A percentile compares a stretch with the other conserved stretches of the same genome.
Conservation (phyloP, 30 jellyfish, hydroid and myxozoan species). For the Chrysaora quinquecirrha region DNA sequence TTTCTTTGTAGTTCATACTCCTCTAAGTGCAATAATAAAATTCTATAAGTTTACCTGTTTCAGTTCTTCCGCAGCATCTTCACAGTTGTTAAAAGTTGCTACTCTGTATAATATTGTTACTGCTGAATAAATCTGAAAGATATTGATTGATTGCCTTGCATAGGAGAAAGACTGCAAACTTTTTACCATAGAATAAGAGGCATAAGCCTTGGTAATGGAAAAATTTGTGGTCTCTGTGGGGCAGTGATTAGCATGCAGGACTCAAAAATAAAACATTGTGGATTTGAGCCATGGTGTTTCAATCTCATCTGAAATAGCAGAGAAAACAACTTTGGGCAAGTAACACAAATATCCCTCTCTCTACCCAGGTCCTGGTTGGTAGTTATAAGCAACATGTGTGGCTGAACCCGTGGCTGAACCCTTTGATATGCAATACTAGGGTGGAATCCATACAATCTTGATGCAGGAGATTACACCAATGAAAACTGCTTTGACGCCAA, state of each 20-base stretch:
- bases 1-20: no score
- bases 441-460: no score
- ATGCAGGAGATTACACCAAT: no score
- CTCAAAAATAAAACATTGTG: neutral
- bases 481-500: no score
- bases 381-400: no score
- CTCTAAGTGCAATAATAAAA: neutral
- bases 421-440: no score
- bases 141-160: neutral
- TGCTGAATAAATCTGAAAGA: conserved; percentile 45
- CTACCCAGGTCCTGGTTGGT: no score
- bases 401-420: no score
- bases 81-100: conserved; percentile 75
- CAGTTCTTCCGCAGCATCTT: conserved; percentile 68
- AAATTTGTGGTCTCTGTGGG: no score
- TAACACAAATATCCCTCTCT: no score
- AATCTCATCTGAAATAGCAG: neutral
- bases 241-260: no score
- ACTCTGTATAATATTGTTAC: conserved; percentile 67
- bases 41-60: conserved; percentile 23
- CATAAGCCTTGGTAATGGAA: neutral
- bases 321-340: no score
- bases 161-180: neutral
- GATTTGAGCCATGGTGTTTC: neutral
- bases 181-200: neutral